Evolutionary conservation across 2,113 vertebrate species (phyloP).

Genomic region (Egretta garzetta): DNA sequence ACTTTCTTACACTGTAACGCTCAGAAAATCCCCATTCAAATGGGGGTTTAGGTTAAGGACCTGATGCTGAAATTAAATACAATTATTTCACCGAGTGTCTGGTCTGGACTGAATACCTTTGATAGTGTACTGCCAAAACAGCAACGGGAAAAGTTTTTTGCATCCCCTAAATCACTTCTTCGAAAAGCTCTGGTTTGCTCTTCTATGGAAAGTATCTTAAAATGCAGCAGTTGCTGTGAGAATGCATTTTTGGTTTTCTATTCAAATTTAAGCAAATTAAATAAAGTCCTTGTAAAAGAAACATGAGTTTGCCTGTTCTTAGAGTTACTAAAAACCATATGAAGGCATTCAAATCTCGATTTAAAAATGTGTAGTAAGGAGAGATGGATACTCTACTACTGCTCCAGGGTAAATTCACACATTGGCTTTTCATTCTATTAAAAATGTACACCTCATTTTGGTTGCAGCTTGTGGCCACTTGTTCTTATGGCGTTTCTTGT

Average conservation of each 20-base stretch:
- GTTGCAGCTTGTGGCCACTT: background rate
- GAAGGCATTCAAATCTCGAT: background rate
- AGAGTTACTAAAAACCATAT: background rate
- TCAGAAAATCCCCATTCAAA: background rate
- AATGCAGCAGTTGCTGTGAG: background rate
- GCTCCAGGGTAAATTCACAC: background rate
- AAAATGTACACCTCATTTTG: background rate
- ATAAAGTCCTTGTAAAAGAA: background rate
- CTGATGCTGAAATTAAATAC: background rate
- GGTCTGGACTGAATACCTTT: background rate
- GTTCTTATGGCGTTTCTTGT: background rate
- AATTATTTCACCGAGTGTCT: background rate
- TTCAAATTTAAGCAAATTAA: background rate
- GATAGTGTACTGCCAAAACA: background rate
- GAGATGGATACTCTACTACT: background rate
- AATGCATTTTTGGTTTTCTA: background rate
- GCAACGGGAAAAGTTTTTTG: background rate
- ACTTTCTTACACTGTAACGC: background rate
- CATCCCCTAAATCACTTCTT: background rate
- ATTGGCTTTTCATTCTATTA: background rate
- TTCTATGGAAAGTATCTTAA: background rate
- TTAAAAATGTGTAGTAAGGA: background rate
- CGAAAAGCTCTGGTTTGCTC: background rate
- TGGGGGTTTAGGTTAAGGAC: background rate
- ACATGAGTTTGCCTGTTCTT: background rate